Evolutionary conservation across 2,888 invertebrate genomes (phyloP).

Genomic region (Polydrusus tereticollis): DNA sequence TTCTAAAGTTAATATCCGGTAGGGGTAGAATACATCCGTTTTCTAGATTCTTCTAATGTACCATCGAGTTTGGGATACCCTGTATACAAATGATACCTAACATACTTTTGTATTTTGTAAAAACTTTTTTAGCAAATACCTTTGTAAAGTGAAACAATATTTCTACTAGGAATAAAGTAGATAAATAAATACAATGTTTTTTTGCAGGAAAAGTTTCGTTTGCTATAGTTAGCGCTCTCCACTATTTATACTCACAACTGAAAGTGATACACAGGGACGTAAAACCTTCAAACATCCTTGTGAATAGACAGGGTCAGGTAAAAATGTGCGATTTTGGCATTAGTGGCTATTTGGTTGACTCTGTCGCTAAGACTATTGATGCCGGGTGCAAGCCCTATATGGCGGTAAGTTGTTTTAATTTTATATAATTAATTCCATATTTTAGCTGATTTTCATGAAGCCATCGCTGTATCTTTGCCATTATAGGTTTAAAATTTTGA

Average conservation of each 20-base stretch:
- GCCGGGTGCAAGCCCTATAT: constrained; percentile 99
- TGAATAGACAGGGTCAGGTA: constrained; percentile 92
- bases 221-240: constrained; percentile 93
- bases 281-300: constrained; percentile 97
- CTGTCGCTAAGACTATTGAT: constrained; percentile 96
- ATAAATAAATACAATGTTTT: too few relatives aligned
- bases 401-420: constrained; percentile 85
- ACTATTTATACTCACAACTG: constrained; percentile 91
- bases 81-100: too few relatives aligned
- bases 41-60: too few relatives aligned
- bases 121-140: too few relatives aligned
- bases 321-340: constrained; percentile 99
- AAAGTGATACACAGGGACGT: constrained; percentile 96
- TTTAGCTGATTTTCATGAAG: too few relatives aligned
- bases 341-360: constrained; percentile 96
- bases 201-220: constrained; percentile 84
- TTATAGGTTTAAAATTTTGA: neutral
- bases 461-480: neutral
- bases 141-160: too few relatives aligned
- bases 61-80: too few relatives aligned
- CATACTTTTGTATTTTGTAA: too few relatives aligned
- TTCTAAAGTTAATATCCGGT: too few relatives aligned
- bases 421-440: too few relatives aligned
- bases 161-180: too few relatives aligned
- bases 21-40: too few relatives aligned